Conservation (phyloP, 2,888 invertebrate genomes). For the Eupithecia subfuscata region DNA sequence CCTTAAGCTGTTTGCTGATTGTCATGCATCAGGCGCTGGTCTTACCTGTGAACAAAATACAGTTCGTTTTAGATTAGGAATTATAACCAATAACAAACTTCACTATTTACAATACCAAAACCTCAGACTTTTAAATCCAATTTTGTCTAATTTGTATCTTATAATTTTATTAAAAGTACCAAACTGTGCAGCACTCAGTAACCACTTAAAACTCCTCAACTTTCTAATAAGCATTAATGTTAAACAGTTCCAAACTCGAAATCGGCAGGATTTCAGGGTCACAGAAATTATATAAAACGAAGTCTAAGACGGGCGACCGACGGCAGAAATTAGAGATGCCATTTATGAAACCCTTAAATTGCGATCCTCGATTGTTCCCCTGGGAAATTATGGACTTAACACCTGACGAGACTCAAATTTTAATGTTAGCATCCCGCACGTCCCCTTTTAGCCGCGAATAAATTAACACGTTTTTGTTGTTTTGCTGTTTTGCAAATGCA, state of each 20-base stretch:
- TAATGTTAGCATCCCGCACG: constrained; percentile 70
- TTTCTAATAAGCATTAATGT: constrained; percentile 42
- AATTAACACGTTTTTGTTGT: constrained; percentile 72
- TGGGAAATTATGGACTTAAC: constrained; percentile 84
- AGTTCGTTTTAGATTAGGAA: background rate
- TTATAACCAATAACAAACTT: background rate
- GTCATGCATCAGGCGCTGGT: constrained; percentile 4
- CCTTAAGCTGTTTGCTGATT: background rate
- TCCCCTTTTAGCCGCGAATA: constrained; percentile 70
- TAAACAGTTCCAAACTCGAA: constrained; percentile 38
- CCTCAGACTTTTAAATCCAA: background rate
- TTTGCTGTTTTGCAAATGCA: constrained; percentile 54
- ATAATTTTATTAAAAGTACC: constrained; percentile 22
- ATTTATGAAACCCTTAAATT: constrained; percentile 81
- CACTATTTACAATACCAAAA: background rate
- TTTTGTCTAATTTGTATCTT: constrained; percentile 10
- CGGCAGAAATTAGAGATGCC: constrained; percentile 74
- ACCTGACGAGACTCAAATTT: constrained; percentile 83
- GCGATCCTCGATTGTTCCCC: constrained; percentile 76
- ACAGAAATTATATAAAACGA: constrained; percentile 48
- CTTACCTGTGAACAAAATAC: constrained; percentile 11
- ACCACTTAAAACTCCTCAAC: constrained; percentile 39
- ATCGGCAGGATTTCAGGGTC: constrained; percentile 44
- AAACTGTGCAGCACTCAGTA: constrained; percentile 26
- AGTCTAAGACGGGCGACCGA: constrained; percentile 52